Evolutionary conservation across 2,797 vertebrate genomes (phyloP).

Genomic region (Liparis tanakae): DNA sequence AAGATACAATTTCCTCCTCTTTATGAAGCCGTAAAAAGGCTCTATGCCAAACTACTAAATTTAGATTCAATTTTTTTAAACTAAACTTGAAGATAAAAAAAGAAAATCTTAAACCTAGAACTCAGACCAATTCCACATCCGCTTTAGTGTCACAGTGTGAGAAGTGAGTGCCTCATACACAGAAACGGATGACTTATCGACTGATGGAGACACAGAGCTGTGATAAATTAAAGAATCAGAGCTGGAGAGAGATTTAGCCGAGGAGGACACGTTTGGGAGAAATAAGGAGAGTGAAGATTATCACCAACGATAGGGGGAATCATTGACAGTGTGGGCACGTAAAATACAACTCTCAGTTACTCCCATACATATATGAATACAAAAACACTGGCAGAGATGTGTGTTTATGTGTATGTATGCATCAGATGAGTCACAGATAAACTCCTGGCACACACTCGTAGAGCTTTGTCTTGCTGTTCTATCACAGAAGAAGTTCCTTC

Average conservation of each 20-base stretch:
- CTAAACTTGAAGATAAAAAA: too few species aligned
- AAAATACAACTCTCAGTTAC: constrained; percentile 43
- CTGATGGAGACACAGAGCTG: constrained; percentile 30
- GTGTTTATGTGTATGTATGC: constrained; percentile 25
- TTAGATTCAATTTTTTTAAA: too few species aligned
- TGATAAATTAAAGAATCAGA: constrained; percentile 60
- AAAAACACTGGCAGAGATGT: constrained; percentile 15
- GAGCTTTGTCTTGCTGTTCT: constrained; percentile 30
- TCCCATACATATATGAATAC: constrained; percentile 42
- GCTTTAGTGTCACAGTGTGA: neutral
- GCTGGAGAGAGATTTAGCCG: constrained; percentile 15
- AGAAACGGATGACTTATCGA: constrained; percentile 13
- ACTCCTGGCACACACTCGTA: constrained; percentile 29
- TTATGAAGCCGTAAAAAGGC: too few species aligned
- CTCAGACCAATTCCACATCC: neutral
- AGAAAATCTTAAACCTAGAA: neutral
- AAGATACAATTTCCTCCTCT: too few species aligned
- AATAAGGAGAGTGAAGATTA: constrained; percentile 53
- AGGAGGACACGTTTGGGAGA: constrained; percentile 26
- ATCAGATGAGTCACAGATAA: constrained; percentile 48
- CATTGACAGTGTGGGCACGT: constrained; percentile 57
- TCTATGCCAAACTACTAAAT: too few species aligned
- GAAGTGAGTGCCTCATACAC: constrained; percentile 10
- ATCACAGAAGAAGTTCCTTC: constrained; percentile 35
- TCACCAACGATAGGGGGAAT: constrained; percentile 42